phyloP scores from a whole-genome alignment of 2,888 invertebrate species.

The Agrochola litura region DNA sequence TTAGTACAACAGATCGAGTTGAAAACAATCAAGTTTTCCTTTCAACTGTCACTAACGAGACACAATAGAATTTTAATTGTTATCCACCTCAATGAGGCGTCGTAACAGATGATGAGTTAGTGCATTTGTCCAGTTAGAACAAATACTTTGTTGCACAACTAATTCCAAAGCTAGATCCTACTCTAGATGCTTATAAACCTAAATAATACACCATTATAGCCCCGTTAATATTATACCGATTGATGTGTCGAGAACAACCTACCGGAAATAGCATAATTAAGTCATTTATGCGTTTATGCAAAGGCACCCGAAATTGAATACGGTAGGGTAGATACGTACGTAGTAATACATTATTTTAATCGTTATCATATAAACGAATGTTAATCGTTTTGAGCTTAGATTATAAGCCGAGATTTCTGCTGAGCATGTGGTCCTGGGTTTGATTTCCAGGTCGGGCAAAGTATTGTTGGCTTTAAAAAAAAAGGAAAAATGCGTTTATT shows the following conservation, averaged over 20 bases:
- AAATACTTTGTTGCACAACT: too few relatives aligned
- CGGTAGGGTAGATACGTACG: background rate
- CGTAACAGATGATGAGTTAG: too few relatives aligned
- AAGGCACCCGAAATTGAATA: constrained; percentile 45
- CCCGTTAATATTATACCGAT: too few relatives aligned
- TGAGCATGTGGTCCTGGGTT: too few relatives aligned
- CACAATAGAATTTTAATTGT: too few relatives aligned
- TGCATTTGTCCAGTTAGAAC: background rate
- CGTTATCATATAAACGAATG: constrained; percentile 7
- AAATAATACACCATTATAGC: background rate
- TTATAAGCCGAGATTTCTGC: background rate
- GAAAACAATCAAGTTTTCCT: background rate
- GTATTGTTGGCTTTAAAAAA: too few relatives aligned
- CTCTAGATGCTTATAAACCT: background rate
- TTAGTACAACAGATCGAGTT: background rate
- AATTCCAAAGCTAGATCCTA: background rate
- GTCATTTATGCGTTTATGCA: constrained; percentile 22
- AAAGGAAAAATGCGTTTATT: too few relatives aligned
- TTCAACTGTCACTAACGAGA: too few relatives aligned
- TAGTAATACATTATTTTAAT: constrained; percentile 24
- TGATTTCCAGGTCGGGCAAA: too few relatives aligned
- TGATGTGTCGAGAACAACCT: background rate
- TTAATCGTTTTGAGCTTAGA: background rate
- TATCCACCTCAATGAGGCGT: too few relatives aligned
- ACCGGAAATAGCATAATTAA: constrained; percentile 33